Evolutionary conservation across 2,888 invertebrate genomes (phyloP), one percentile per base, ranked within the genome.

Genomic region (Schizaphis graminum): DNA sequence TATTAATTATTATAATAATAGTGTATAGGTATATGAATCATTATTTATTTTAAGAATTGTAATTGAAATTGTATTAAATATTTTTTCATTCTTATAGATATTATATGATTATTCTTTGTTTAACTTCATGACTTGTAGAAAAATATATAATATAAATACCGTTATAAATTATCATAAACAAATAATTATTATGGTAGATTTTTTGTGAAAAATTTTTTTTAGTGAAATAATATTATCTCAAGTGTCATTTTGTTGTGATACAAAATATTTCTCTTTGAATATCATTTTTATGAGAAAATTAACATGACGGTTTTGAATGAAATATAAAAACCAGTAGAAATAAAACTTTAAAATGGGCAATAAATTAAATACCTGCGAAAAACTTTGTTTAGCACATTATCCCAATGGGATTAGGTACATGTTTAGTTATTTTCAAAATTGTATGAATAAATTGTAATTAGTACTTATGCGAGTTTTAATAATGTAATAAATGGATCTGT

Each of bases 361-460:
- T 92, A 88, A 92, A 87, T 92, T 67, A 88, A 92, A 92, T 88
- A 67, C 26, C 35, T 67, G 67, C 41, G 28, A 49, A 92, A 67
- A 92, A 92, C 92, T 92, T 92, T 92, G 67, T 67, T 67, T n/a
- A 92, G 41, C 87, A 67, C 47, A 53, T 67, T 92, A 88, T 88
- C 53, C 92, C 67, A 53, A 49, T 67, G 92, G 87, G 88, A 92
- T 67, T 88, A 7, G 44, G 44, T 47, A 41, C 41, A 67, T 41
- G 16, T 92, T 67, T 88, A 47, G 91, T 57, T 47, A 61, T 86
- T 92, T 92, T 92, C 56, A 61, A 86, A 92, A 61, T 49, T 44
- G 87, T 35, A 61, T 47, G 61, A 92, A 92, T 92, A 92, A 92
- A 92, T 92, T 86, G 86, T 87, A 92, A 92, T 92, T 92, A 92